Evolutionary conservation across 2,797 vertebrate species (phyloP).

Genomic region (Crypturellus tataupa): DNA sequence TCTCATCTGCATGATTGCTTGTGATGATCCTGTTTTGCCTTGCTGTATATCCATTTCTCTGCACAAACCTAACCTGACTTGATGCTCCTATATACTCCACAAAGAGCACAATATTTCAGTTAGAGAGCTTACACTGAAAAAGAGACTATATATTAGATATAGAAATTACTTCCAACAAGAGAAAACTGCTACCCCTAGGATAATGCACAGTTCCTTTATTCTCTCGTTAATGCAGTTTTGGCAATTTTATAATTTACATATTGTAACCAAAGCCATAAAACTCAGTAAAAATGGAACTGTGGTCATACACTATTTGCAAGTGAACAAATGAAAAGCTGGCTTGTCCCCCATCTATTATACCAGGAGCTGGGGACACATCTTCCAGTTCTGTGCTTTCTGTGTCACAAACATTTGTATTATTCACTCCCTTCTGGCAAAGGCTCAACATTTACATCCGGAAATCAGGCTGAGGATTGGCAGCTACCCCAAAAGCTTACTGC

Average conservation of each 20-base stretch:
- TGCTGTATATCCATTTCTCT: neutral
- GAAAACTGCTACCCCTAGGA: fast-evolving
- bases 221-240: neutral
- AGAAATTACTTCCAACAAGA: neutral
- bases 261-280: neutral
- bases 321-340: neutral
- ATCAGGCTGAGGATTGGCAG: neutral
- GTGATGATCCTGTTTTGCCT: neutral
- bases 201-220: fast-evolving
- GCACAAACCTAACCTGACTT: neutral
- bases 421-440: neutral
- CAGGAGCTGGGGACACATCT: neutral
- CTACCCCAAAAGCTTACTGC: neutral
- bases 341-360: neutral
- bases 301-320: neutral
- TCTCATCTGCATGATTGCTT: neutral
- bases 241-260: neutral
- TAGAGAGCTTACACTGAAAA: neutral
- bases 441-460: neutral
- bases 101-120: neutral
- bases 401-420: neutral
- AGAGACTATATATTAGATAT: neutral
- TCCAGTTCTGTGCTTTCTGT: neutral
- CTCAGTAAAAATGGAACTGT: neutral
- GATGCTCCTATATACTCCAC: neutral